A percentile compares a stretch with the other conserved stretches of the same genome.
phyloP scores from a whole-genome alignment of 2,888 invertebrate genomes.

The Rhamphomyia laevipes region DNA sequence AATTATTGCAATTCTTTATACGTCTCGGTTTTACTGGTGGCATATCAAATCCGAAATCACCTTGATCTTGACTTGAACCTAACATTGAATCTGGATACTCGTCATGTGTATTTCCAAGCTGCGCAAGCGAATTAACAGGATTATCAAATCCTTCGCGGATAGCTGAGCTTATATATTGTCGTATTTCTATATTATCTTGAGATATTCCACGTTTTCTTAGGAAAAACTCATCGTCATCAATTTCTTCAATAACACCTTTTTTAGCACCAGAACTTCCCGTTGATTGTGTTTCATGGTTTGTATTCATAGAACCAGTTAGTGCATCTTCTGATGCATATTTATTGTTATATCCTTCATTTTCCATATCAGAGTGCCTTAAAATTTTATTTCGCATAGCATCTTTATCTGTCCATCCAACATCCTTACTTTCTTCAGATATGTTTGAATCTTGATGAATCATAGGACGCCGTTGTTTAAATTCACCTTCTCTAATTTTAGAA shows the following conservation, averaged over 20 bases:
- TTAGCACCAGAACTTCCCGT: conserved; percentile 48
- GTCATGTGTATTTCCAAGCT: conserved; percentile 40
- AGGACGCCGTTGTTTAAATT: conserved; percentile 31
- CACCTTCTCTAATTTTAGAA: conserved; percentile 32
- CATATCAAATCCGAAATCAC: conserved; percentile 32
- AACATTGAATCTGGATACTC: conserved; percentile 14
- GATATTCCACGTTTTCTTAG: conserved; percentile 71
- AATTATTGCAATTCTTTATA: conserved; percentile 23
- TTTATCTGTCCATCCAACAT: conserved; percentile 36
- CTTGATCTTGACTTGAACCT: conserved; percentile 17
- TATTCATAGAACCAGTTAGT: conserved; percentile 20
- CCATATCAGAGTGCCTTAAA: conserved; percentile 29
- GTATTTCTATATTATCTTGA: conserved; percentile 68
- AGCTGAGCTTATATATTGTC: conserved; percentile 64
- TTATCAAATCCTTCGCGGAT: conserved; percentile 67
- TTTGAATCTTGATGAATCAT: conserved; percentile 38
- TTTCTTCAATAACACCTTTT: conserved; percentile 67
- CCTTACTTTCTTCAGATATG: conserved; percentile 35
- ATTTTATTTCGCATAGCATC: conserved; percentile 35
- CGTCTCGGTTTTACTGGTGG: conserved; percentile 36
- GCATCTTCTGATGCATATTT: conserved; percentile 24
- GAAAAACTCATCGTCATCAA: conserved; percentile 80
- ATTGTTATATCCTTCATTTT: conserved; percentile 30
- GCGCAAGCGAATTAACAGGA: conserved; percentile 49
- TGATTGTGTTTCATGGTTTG: conserved; percentile 44